phyloP scores from a whole-genome alignment of 2,888 invertebrate genomes.

The Adela reaumurella region DNA sequence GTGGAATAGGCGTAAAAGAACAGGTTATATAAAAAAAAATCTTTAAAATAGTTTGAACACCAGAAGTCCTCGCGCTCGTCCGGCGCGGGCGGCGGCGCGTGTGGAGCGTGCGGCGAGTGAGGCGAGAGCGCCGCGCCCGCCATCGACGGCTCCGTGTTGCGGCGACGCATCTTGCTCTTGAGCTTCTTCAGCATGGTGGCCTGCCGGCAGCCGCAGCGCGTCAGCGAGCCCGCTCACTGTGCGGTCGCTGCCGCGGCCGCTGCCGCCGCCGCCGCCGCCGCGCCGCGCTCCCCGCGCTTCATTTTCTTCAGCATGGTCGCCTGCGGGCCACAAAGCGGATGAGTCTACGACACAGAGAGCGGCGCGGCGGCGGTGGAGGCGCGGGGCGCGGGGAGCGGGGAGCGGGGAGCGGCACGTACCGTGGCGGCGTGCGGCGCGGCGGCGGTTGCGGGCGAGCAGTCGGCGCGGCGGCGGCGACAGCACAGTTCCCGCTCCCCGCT shows the following conservation, averaged over 20 bases:
- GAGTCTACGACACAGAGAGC: conserved; percentile 14
- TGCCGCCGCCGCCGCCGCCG: conserved; percentile 56
- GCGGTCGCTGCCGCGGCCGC: conserved; percentile 25
- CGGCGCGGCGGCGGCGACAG: conserved; percentile 6
- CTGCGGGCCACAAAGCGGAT: conserved; percentile 47
- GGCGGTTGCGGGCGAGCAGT: conserved; percentile 4
- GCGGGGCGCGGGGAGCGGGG: conserved; percentile 8
- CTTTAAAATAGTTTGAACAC: no score
- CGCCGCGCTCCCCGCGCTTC: conserved; percentile 92
- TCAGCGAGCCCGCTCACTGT: conserved; percentile 14
- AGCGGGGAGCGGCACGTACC: conserved; percentile 12
- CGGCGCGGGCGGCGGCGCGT: conserved; percentile 15
- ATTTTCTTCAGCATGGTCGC: conserved; percentile 99
- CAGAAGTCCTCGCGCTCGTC: conserved; percentile 49
- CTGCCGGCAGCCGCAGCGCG: conserved; percentile 60
- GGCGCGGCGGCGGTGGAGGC: conserved; percentile 14
- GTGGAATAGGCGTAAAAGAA: no score
- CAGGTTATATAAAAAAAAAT: no score
- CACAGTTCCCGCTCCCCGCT: background rate
- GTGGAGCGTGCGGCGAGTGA: conserved; percentile 33
- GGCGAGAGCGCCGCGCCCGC: conserved; percentile 35
- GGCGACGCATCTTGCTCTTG: conserved; percentile 93
- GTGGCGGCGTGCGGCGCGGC: conserved; percentile 5
- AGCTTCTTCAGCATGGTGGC: conserved; percentile 99
- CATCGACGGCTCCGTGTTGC: conserved; percentile 88